Evolutionary conservation across 2,888 invertebrate species (phyloP).

Genomic region (Alcis repandata): DNA sequence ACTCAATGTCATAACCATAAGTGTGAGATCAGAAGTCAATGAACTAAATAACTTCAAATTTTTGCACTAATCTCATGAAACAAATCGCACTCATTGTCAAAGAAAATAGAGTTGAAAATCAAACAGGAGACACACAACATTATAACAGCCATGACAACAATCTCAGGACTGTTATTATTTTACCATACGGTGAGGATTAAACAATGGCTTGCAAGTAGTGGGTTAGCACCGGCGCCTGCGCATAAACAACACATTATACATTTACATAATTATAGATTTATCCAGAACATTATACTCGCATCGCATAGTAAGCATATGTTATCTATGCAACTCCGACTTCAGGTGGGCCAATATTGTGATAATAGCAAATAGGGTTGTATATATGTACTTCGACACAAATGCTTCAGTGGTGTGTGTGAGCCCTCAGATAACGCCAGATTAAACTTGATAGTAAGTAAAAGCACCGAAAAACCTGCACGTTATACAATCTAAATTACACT

Average conservation of each 20-base stretch:
- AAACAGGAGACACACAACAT: not conserved
- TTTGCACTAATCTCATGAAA: not conserved
- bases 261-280: not conserved
- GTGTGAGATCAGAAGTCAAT: conserved; percentile 51
- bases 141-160: conserved; percentile 5
- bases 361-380: too few relatives aligned
- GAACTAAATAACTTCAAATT: conserved; percentile 50
- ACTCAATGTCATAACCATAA: conserved; percentile 50
- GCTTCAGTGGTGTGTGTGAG: too few relatives aligned
- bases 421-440: too few relatives aligned
- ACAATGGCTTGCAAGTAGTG: conserved; percentile 30
- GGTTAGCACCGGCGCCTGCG: conserved; percentile 49
- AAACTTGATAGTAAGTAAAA: too few relatives aligned
- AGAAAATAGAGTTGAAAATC: conserved; percentile 18
- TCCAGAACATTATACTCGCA: not conserved
- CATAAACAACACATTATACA: conserved; percentile 37
- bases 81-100: not conserved
- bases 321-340: too few relatives aligned
- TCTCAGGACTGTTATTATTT: conserved; percentile 19
- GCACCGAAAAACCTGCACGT: too few relatives aligned
- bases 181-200: conserved; percentile 16
- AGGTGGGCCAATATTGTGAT: too few relatives aligned
- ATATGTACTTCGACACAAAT: too few relatives aligned
- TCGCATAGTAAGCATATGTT: too few relatives aligned
- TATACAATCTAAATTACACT: too few relatives aligned